Evolutionary conservation across 1,140 invertebrate genomes (phyloP), one percentile per base, ranked within the genome.

Genomic region (Zaprionus camerounensis): DNA sequence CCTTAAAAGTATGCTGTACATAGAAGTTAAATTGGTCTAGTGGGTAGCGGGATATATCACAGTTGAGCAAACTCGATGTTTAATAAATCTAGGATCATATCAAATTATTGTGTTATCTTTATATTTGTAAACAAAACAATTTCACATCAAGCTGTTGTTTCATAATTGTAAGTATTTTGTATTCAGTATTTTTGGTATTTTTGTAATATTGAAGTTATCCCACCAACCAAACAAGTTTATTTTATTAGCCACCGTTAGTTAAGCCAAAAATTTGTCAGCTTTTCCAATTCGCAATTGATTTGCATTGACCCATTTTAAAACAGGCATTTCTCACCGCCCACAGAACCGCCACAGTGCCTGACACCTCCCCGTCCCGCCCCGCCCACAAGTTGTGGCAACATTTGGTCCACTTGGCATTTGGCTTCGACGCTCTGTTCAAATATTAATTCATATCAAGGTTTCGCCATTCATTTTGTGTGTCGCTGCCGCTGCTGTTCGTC

Each of bases 371-470:
- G 9, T 31, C 7, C 28, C 28, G 28, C 28, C 11, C 22, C 12
- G 3, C 20, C 20, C 46, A 26, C 22, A 26, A 38, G 26, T 41
- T 28, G 17, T 17, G 12, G 12, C 44, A 64, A 12, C 7, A 64
- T 78, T 76, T 57, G 82, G 67, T 70, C 65, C 71, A 80, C 57
- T 87, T 80, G 80, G 77, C 77, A 83, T 70, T 75, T 58, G 58
- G 59, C 56, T 59, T 58, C 41, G 41, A 63, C 70, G 46, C 76
- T 51, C 46, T 85, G 79, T 72, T 90, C 85, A 88, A 88, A 88
- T 88, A 88, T 88, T 88, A 88, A 88, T 90, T 90, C 85, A 90
- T 90, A 90, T 90, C 85, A 90, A 88, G 85, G 85, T 85, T 88
- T 76, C 78, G 81, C 71, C 80, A 85, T 85, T 91, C 86, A 80